Evolutionary conservation across 2,113 vertebrate genomes (phyloP).

Genomic region (Neogale vison): DNA sequence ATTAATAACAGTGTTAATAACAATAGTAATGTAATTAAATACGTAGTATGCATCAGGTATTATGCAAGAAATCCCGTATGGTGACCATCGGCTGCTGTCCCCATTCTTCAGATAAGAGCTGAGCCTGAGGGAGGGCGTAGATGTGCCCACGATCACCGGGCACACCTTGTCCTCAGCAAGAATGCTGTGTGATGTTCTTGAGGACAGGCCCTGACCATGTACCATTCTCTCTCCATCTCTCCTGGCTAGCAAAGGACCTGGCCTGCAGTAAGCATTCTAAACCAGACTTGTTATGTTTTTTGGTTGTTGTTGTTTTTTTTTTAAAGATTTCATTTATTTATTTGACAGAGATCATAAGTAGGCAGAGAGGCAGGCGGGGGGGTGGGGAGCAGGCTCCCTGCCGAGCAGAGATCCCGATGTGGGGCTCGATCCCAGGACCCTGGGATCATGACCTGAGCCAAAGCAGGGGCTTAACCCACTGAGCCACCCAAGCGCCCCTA

Average conservation of each 20-base stretch:
- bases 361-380: too few species aligned
- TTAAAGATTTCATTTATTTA: too few species aligned
- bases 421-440: too few species aligned
- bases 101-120: background rate
- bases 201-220: background rate
- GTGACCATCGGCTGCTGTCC: background rate
- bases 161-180: background rate
- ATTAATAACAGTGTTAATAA: rapidly evolving
- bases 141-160: background rate
- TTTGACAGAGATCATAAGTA: too few species aligned
- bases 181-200: background rate
- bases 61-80: rapidly evolving
- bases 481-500: too few species aligned
- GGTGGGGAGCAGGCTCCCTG: too few species aligned
- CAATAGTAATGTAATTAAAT: background rate
- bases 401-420: too few species aligned
- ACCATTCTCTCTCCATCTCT: background rate
- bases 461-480: too few species aligned
- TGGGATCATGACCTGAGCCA: too few species aligned
- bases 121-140: background rate
- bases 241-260: background rate
- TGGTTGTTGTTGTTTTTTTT: too few species aligned
- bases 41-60: background rate
- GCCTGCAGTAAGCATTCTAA: background rate
- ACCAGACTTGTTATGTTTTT: background rate